phyloP scores from a whole-genome alignment of 53 echinoderm and acorn worm species.

The Stichopus horrens region DNA sequence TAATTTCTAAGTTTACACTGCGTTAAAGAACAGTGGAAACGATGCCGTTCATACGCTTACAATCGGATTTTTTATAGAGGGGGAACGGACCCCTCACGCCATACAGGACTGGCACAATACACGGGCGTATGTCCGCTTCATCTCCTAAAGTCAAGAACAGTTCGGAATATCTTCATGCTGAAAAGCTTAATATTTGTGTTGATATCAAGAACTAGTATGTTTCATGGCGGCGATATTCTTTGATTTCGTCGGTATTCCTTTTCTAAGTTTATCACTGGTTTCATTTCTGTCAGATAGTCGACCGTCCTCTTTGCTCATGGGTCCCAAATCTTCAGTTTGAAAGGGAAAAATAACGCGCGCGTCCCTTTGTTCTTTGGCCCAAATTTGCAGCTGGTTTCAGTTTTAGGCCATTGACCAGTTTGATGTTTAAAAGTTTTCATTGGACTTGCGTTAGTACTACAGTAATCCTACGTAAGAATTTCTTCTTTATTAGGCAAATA shows the following conservation, averaged over 20 bases:
- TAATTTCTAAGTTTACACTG: conserved; percentile 30
- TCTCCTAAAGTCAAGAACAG: background rate
- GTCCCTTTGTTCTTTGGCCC: background rate
- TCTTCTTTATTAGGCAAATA: background rate
- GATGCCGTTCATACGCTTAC: conserved; percentile 23
- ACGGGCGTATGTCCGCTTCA: conserved; percentile 4
- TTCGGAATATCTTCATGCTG: conserved; percentile 50
- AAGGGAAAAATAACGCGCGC: background rate
- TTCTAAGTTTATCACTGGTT: background rate
- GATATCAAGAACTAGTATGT: conserved; percentile 31
- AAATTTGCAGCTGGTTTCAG: background rate
- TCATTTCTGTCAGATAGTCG: background rate
- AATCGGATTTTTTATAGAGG: conserved; percentile 17
- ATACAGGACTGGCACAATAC: conserved; percentile 29
- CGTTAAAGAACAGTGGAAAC: conserved; percentile 21
- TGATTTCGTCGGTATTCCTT: conserved; percentile 3
- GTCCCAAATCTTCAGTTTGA: background rate
- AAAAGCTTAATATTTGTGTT: conserved; percentile 45
- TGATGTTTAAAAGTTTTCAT: no score
- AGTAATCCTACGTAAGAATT: no score
- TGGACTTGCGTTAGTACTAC: no score
- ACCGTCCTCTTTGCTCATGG: background rate
- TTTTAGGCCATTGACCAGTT: no score
- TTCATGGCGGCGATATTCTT: background rate
- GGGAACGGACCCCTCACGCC: background rate